Base-by-base conservation (phyloP, 2,797 vertebrate species). In the Parauchenoglanis ngamensis region DNA sequence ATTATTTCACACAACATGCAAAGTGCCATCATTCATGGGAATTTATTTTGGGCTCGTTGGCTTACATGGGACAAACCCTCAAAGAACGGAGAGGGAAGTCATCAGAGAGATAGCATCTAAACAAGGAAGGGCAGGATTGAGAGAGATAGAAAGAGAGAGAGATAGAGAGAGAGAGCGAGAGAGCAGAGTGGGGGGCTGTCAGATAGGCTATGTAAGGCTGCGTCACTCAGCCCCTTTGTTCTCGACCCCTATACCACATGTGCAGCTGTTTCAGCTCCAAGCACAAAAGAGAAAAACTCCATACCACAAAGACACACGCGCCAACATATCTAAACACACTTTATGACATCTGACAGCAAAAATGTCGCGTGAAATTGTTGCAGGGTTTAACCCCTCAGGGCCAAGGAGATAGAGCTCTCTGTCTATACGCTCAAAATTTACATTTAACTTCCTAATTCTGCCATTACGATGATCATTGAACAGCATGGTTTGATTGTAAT, bases 311-410 rank as follows among this genome's bases (percentile, higher is more conserved):
- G 85, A 90, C 82, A 73, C 68, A 87, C 86, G 28, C 87, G 91
- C 91, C 92, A 89, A 88, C 92, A 90, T 72, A 61, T 93, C 91
- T 88, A 91, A 93, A 92, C 90, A 67, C 85, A 77, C 72, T 87
- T 93, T 91, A 95, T 93, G 92, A 91, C 89, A 90, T 93, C 91
- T 94, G 95, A 95, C 94, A 95, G 94, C 94, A 94, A 94, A 92
- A 95, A 94, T 94, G 93, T 93, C 92, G 93, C 91, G 90, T 94
- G 94, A 94, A 94, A 95, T 94, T 91, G 91, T 76, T 80, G 73
- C 75, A 82, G 76, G 80, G 72, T 88, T 85, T 86, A 73, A 82
- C 65, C 86, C 86, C 82, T 65, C 46, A 35, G n/a, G 67, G 65
- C 83, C 56, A 49, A 4, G 23, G 87, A 56, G 76, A 59, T 12